Percentiles rank a stretch among this genome's conserved stretches.
Conservation (phyloP, 2,797 vertebrate species). For the Leptatherina wallacei region DNA sequence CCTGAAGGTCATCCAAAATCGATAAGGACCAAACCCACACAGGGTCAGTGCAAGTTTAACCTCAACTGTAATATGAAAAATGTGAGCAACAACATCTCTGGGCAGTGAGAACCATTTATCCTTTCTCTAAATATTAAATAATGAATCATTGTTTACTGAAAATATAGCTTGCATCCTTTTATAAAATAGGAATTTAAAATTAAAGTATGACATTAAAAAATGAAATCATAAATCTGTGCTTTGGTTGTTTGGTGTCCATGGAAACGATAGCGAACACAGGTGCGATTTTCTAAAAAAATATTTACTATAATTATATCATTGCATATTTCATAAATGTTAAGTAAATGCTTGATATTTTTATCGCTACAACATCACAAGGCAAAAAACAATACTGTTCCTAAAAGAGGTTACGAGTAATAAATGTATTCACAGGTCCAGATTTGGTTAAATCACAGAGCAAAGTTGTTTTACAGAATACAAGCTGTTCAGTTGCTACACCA, state of each 20-base stretch:
- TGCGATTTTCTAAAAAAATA: background rate
- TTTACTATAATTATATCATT: background rate
- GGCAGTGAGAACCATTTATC: too few relatives aligned
- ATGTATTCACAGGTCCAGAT: too few relatives aligned
- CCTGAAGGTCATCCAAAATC: background rate
- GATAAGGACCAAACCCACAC: background rate
- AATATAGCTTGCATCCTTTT: background rate
- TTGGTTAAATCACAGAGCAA: background rate
- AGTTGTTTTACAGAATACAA: background rate
- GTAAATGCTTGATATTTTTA: background rate
- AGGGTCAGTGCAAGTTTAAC: background rate
- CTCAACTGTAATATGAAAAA: background rate
- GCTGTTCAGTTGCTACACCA: background rate
- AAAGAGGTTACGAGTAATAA: too few relatives aligned
- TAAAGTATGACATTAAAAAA: background rate
- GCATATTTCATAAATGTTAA: background rate
- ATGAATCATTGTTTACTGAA: too few relatives aligned
- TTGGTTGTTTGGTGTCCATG: background rate
- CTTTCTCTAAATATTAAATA: too few relatives aligned
- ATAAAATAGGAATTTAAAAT: background rate
- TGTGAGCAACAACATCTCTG: background rate
- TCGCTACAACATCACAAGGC: background rate
- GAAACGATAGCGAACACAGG: background rate
- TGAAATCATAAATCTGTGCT: too few relatives aligned
- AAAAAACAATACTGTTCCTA: background rate